phyloP scores from a whole-genome alignment of 1,140 invertebrate species.

The Fopius arisanus region DNA sequence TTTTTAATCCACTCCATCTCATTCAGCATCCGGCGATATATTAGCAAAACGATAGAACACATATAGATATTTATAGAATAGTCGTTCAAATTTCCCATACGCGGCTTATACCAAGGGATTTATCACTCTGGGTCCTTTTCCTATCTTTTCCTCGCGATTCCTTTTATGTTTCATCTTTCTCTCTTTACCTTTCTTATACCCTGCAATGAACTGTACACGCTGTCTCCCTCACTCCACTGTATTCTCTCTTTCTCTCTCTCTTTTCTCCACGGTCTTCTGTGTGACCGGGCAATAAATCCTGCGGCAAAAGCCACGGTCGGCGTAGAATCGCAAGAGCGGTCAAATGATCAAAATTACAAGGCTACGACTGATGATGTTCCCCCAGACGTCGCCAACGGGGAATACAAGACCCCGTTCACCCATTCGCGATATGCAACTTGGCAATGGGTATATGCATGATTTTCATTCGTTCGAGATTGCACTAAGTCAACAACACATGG shows the following conservation, averaged over 20 bases:
- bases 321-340: constrained; percentile 23
- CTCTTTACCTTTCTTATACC: background rate
- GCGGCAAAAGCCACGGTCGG: constrained; percentile 13
- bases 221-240: background rate
- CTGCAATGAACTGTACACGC: background rate
- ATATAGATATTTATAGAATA: constrained; percentile 12
- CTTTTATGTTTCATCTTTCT: constrained; percentile 10
- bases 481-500: constrained; percentile 1
- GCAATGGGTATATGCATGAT: background rate
- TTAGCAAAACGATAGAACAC: background rate
- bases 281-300: constrained; percentile 27
- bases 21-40: background rate
- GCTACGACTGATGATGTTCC: constrained; percentile 26
- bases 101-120: background rate
- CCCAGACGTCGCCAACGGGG: constrained; percentile 23
- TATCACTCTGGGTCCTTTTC: background rate
- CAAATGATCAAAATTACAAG: constrained; percentile 31
- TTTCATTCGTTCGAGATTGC: constrained; percentile 1
- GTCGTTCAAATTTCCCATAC: background rate
- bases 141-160: background rate
- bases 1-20: background rate
- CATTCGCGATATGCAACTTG: constrained; percentile 9
- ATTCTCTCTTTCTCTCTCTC: background rate
- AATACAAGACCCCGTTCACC: constrained; percentile 6
- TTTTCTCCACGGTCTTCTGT: constrained; percentile 16